These are phyloP conservation scores for Pyrrhosoma nymphula DNA, from an alignment of 2,888 invertebrate species.

Conservation along the genomic window DNA sequence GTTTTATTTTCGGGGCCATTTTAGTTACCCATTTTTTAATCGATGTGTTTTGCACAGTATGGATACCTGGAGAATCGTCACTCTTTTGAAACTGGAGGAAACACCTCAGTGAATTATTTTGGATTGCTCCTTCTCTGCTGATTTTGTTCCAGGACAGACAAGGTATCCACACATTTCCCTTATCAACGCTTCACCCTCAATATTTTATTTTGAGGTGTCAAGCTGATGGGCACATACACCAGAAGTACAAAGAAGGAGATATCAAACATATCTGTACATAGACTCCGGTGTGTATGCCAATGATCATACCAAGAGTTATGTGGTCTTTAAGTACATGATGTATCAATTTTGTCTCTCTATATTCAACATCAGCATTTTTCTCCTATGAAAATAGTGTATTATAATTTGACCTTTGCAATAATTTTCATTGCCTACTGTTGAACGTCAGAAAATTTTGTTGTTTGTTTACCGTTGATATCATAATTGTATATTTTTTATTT, in stretches of 20 bases:
- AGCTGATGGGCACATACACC: conserved; percentile 64
- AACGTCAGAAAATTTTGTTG: background rate
- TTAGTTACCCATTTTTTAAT: conserved; percentile 49
- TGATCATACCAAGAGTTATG: conserved; percentile 60
- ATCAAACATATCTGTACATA: conserved; percentile 61
- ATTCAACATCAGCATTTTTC: conserved; percentile 42
- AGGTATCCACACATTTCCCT: conserved; percentile 57
- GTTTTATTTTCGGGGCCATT: conserved; percentile 48
- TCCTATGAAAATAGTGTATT: background rate
- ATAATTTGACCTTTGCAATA: conserved; percentile 14
- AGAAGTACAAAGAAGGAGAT: conserved; percentile 66
- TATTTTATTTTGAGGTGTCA: conserved; percentile 61
- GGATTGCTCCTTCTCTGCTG: conserved; percentile 24
- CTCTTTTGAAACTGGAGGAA: background rate
- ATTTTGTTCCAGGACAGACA: conserved; percentile 46
- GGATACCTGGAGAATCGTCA: conserved; percentile 38
- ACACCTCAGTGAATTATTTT: conserved; percentile 34
- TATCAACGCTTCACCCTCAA: conserved; percentile 43
- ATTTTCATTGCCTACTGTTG: background rate
- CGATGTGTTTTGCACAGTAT: conserved; percentile 50
- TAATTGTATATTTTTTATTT: background rate
- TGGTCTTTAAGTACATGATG: conserved; percentile 45
- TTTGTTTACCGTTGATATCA: background rate
- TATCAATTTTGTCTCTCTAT: conserved; percentile 41
- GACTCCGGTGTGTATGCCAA: conserved; percentile 67